phyloP scores from a whole-genome alignment of 2,888 invertebrate species.

The Stratiomys singularior region DNA sequence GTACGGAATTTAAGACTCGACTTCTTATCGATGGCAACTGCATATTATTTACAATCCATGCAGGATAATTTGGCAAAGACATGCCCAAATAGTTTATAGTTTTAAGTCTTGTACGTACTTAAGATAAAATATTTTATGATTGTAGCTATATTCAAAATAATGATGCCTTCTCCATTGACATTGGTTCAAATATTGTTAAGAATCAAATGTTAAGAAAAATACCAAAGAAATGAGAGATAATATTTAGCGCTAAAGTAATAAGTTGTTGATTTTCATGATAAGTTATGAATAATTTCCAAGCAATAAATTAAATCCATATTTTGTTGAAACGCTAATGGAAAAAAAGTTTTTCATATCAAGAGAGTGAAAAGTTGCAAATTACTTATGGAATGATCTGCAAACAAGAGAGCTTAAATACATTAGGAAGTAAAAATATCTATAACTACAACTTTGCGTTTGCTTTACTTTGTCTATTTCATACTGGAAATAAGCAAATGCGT shows the following conservation, averaged over 20 bases:
- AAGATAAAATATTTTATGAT: too few relatives aligned
- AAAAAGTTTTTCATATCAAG: constrained; percentile 27
- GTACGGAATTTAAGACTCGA: too few relatives aligned
- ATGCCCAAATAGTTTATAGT: too few relatives aligned
- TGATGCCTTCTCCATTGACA: constrained; percentile 5
- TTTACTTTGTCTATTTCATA: too few relatives aligned
- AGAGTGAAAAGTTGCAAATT: background rate
- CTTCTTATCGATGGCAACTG: too few relatives aligned
- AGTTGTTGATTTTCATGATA: background rate
- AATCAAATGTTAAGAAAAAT: background rate
- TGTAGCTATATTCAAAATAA: background rate
- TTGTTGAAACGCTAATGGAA: background rate
- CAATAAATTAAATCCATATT: background rate
- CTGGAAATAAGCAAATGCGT: too few relatives aligned
- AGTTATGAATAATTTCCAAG: background rate
- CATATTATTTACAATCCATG: too few relatives aligned
- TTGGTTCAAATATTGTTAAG: too few relatives aligned
- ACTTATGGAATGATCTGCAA: background rate
- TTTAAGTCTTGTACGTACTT: too few relatives aligned
- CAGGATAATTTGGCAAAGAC: too few relatives aligned
- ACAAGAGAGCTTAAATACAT: constrained; percentile 29
- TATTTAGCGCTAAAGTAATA: background rate
- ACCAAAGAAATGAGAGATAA: too few relatives aligned
- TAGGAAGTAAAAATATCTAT: background rate
- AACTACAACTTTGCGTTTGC: background rate